Evolutionary conservation across 2,888 invertebrate genomes (phyloP), one percentile per base, ranked within the genome.

Genomic region (Itoplectis maculator): DNA sequence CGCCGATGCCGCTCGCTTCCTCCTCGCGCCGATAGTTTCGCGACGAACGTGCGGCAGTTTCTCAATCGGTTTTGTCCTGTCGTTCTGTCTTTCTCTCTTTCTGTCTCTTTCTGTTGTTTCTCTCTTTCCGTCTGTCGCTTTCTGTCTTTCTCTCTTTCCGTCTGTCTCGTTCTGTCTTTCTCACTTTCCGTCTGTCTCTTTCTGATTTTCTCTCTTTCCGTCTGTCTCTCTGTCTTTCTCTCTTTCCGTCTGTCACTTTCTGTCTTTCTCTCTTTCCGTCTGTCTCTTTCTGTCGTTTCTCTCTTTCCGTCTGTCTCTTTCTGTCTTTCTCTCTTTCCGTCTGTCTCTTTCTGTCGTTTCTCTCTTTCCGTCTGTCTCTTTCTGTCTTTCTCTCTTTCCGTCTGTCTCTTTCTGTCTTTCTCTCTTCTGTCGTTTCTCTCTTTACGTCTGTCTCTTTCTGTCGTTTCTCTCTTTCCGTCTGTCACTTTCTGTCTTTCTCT

Each of bases 1-100:
- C n/a, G n/a, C n/a, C n/a, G n/a, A n/a, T n/a, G n/a, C n/a, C n/a
- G n/a, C n/a, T n/a, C n/a, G n/a, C n/a, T 76, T 29, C 29, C 29
- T 29, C 29, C 29, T 29, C 54, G 45, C 42, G 75, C n/a, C 79
- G 63, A 69, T 66, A 75, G 79, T 82, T 76, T 54, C 45, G 63
- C 35, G 49, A 61, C 49, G 37, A 15, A 56, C 42, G 54, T 54
- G 59, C 72, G 4, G 8, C 23, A 54, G 54, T 54, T 54, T 54
- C 54, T 23, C 54, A 54, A 54, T 54, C 2, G 54, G 51, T 45
- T 11, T 68, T 51, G 51, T 49, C 49, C 29, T 29, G 29, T 2
- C 29, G 29, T n/a, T n/a, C n/a, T n/a, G n/a, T n/a, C n/a, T n/a
- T n/a, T n/a, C n/a, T n/a, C 18, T 61, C 76, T 15, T 9, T 56